These are phyloP conservation scores for Nymphalis c-album DNA, from an alignment of 2,888 invertebrate species.

Conservation along the genomic window DNA sequence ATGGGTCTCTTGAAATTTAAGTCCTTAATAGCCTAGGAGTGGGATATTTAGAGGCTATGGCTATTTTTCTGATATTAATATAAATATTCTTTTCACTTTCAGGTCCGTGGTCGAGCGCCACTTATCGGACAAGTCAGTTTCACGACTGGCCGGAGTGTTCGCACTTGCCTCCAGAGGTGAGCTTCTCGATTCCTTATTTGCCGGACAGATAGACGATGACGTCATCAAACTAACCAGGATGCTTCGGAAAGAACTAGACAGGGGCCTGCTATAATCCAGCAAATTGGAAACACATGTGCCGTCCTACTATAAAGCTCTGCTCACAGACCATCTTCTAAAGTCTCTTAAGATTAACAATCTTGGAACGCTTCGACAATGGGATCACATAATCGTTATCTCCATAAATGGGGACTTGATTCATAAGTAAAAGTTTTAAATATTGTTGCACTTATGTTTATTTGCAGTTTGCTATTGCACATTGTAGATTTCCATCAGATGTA, in stretches of 20 bases:
- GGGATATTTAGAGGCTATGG: background rate
- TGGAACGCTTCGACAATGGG: constrained; percentile 24
- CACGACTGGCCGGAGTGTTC: constrained; percentile 90
- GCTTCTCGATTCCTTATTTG: constrained; percentile 70
- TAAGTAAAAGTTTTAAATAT: constrained; percentile 38
- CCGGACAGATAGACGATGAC: constrained; percentile 70
- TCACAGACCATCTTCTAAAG: constrained; percentile 20
- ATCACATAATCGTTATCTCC: constrained; percentile 60
- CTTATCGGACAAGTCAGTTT: constrained; percentile 91
- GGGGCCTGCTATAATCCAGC: constrained; percentile 69
- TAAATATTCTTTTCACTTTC: constrained; percentile 43
- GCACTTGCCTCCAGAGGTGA: constrained; percentile 68
- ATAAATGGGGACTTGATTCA: constrained; percentile 70
- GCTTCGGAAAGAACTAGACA: constrained; percentile 74
- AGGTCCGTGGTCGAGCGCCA: constrained; percentile 88
- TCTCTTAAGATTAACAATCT: constrained; percentile 16
- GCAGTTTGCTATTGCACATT: background rate
- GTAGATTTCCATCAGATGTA: constrained; percentile 3
- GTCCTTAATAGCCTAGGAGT: background rate
- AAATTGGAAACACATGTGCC: constrained; percentile 52
- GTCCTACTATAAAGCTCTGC: constrained; percentile 59
- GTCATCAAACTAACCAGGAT: constrained; percentile 71
- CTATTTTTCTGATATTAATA: no score
- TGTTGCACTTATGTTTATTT: constrained; percentile 39
- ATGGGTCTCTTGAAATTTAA: no score